Evolutionary conservation across 2,113 vertebrate genomes (phyloP).

Genomic region (Montifringilla adamsi): DNA sequence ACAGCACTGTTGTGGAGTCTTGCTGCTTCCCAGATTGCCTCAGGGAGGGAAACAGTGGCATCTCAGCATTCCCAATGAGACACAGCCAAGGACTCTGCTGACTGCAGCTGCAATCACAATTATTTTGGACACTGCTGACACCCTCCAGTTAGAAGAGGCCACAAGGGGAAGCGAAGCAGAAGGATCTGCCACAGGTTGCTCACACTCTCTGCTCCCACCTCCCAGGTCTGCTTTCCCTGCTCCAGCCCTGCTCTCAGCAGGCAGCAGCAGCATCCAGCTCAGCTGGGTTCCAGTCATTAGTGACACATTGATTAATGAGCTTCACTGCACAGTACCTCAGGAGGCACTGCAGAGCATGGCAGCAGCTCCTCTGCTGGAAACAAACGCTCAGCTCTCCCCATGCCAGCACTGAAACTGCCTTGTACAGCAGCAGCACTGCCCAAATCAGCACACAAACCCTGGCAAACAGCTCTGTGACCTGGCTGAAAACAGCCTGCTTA

Average conservation of each 20-base stretch:
- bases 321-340: background rate
- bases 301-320: background rate
- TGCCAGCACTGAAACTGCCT: background rate
- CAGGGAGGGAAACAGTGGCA: background rate
- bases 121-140: background rate
- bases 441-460: background rate
- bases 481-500: background rate
- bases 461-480: background rate
- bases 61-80: background rate
- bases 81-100: background rate
- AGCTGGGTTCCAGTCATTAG: background rate
- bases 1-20: background rate
- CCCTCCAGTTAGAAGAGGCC: background rate
- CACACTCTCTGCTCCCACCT: rapidly evolving
- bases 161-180: rapidly evolving
- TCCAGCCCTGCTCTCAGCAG: background rate
- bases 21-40: background rate
- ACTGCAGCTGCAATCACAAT: background rate
- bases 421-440: background rate
- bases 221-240: background rate
- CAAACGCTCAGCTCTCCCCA: background rate
- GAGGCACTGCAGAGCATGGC: background rate
- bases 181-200: background rate
- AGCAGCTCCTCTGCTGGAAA: background rate
- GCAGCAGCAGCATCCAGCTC: background rate